A percentile compares a stretch with the other conserved stretches of the same genome.
Evolutionary conservation across 2,113 vertebrate species (phyloP).

Genomic region (Colius striatus): DNA sequence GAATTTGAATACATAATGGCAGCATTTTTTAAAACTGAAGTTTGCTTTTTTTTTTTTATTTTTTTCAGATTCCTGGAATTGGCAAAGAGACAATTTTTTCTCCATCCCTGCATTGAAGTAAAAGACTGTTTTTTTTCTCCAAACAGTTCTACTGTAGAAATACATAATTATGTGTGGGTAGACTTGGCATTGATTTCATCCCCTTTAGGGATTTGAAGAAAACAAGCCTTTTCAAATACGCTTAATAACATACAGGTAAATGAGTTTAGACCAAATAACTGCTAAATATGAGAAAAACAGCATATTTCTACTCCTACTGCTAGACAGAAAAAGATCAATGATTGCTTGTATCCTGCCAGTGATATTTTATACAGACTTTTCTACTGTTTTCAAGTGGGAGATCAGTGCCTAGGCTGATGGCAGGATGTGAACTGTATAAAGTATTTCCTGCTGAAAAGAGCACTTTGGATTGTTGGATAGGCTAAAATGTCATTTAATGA

Average conservation of each 20-base stretch:
- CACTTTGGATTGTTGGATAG: background rate
- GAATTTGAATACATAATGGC: background rate
- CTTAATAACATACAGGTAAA: constrained; percentile 65
- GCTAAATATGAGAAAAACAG: constrained; percentile 65
- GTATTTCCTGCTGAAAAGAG: constrained; percentile 52
- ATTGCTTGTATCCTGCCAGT: constrained; percentile 58
- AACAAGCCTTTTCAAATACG: constrained; percentile 56
- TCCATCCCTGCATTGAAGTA: background rate
- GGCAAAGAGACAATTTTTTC: background rate
- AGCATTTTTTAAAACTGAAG: background rate
- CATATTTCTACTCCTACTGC: constrained; percentile 48
- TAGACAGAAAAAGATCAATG: constrained; percentile 38
- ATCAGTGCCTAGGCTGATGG: constrained; percentile 23
- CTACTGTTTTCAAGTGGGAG: constrained; percentile 44
- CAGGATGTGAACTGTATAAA: constrained; percentile 57
- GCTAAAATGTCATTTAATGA: constrained; percentile 24
- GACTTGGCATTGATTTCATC: constrained; percentile 31
- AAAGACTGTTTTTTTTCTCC: background rate
- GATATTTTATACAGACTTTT: constrained; percentile 58
- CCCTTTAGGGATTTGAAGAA: constrained; percentile 54
- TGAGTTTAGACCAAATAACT: constrained; percentile 53
- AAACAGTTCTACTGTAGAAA: constrained; percentile 6
- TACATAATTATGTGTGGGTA: constrained; percentile 63
- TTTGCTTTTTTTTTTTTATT: background rate
- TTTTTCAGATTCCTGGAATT: background rate